phyloP scores from a whole-genome alignment of 2,797 vertebrate species.

The Galagoides demidoff region DNA sequence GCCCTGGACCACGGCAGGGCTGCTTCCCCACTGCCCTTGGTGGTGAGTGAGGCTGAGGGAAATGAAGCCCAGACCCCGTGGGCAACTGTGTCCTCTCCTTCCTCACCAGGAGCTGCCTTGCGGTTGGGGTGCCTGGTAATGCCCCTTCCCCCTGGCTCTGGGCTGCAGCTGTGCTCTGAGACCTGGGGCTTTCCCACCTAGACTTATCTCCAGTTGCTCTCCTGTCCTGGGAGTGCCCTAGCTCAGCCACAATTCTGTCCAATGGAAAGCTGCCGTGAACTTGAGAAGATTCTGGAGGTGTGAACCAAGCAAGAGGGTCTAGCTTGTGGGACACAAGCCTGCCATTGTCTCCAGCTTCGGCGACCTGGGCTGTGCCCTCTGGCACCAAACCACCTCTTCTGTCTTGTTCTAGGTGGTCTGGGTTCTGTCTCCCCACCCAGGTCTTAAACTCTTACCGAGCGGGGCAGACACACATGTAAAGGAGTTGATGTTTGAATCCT shows the following conservation, averaged over 20 bases:
- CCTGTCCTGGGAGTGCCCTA: background rate
- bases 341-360: no score
- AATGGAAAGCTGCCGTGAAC: background rate
- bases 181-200: accelerated
- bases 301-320: accelerated
- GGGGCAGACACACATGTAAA: background rate
- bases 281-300: background rate
- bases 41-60: accelerated
- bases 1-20: accelerated
- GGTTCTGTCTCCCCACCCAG: no score
- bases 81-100: accelerated
- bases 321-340: accelerated
- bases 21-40: accelerated
- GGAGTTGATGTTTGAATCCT: background rate
- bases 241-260: background rate
- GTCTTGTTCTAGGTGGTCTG: accelerated
- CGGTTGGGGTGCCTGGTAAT: accelerated
- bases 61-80: background rate
- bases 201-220: accelerated
- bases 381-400: accelerated
- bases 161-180: accelerated
- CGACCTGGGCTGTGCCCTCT: no score
- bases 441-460: accelerated
- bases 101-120: background rate
- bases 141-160: no score